Evolutionary conservation across 35 echinoderm and acorn worm genomes (phyloP), one percentile per base, ranked within the genome.

Genomic region (Strongylocentrotus purpuratus): DNA sequence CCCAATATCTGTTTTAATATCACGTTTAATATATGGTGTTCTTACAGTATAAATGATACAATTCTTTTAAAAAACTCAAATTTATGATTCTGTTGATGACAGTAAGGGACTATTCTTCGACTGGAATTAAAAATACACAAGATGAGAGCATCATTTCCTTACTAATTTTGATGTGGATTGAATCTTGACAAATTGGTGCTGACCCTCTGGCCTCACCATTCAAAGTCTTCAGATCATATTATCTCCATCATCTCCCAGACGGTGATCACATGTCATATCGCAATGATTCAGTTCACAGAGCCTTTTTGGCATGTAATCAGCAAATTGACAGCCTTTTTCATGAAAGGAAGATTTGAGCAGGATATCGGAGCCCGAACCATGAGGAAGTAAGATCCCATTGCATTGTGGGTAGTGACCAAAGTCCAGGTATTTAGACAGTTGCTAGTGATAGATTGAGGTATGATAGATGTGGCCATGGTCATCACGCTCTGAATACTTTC

Each of bases 401-500:
- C 15, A 78, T 78, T 78, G 65, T n/a, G 65, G 65, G 65, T 78
- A 78, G 65, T 78, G 65, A 28, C 65, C 65, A 78, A 78, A 78
- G 65, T 78, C 65, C 65, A 78, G 65, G 65, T 78, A 78, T 78
- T 78, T 78, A 28, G 65, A 78, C 65, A 78, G 65, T 78, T 78
- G 65, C 25, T 78, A 22, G 65, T n/a, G 65, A 78, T 31, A 78
- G 65, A 78, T 78, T 78, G n/a, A 78, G 65, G 65, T 78, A n/a
- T 78, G 65, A 78, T 78, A 78, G 65, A 78, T 78, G 25, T 78
- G 65, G 22, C 65, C 65, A 78, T 78, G 65, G 65, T 78, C 65
- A 78, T 78, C 65, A 78, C 65, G 65, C 65, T 78, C 65, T 78
- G 65, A 78, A 78, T 78, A 78, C 22, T 78, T 78, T 78, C 65